Conservation (phyloP, 2,888 invertebrate species). For the Pilophorus perplexus region DNA sequence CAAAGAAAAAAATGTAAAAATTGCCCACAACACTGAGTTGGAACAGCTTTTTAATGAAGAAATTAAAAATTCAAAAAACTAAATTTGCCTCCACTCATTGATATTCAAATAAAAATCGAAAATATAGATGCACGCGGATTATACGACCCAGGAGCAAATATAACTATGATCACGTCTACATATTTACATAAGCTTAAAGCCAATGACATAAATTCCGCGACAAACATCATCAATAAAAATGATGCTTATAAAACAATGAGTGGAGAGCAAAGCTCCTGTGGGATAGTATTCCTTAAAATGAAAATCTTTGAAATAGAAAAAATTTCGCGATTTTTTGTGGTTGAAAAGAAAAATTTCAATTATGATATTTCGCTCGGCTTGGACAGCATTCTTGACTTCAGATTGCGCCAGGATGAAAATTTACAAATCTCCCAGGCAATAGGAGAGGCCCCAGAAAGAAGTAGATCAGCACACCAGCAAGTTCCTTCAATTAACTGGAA, state of each 20-base stretch:
- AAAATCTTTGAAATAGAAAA: slow-evolving; percentile 11
- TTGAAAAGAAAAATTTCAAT: not conserved
- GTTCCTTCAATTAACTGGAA: not conserved
- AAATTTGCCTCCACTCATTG: slow-evolving; percentile 1
- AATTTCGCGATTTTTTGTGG: not conserved
- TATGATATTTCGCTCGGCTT: not conserved
- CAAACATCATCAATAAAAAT: not conserved
- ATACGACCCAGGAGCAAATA: slow-evolving; percentile 7
- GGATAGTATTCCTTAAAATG: not conserved
- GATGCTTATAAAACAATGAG: not conserved
- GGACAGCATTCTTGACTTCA: not conserved
- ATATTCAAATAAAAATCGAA: not conserved
- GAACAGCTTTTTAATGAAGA: not conserved
- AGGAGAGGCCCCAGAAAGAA: not conserved
- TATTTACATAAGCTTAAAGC: too few relatives aligned
- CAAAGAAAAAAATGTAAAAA: too few relatives aligned
- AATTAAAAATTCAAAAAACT: slow-evolving; percentile 8
- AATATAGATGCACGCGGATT: not conserved
- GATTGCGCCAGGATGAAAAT: not conserved
- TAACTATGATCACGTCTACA: not conserved
- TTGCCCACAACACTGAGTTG: not conserved
- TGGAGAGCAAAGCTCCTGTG: not conserved
- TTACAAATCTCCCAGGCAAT: not conserved
- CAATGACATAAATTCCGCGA: not conserved
- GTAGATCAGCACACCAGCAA: not conserved